phyloP scores from a whole-genome alignment of 2,113 vertebrate species.

The Helogale parvula region DNA sequence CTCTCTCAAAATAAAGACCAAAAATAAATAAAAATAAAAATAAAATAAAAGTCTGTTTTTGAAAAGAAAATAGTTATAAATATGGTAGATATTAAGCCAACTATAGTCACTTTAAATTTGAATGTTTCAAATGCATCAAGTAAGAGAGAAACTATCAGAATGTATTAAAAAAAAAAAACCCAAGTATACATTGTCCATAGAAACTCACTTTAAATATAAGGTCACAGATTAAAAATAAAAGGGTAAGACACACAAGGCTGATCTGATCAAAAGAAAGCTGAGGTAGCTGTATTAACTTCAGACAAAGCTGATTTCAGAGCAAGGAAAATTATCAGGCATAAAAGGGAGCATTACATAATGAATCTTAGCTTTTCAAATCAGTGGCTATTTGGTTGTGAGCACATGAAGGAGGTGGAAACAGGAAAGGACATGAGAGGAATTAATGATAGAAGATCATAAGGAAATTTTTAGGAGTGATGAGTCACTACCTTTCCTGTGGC shows the following conservation, averaged over 20 bases:
- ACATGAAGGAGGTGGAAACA: not conserved
- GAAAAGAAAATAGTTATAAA: not conserved
- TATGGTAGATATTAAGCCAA: not conserved
- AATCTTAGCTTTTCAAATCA: not conserved
- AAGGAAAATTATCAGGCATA: not conserved
- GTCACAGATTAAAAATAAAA: not conserved
- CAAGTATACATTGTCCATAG: not conserved
- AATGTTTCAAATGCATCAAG: not conserved
- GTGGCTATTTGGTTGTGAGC: not conserved
- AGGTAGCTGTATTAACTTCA: not conserved
- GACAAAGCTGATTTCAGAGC: not conserved
- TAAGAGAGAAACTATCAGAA: not conserved
- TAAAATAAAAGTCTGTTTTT: no score
- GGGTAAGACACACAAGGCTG: not conserved
- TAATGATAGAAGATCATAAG: not conserved
- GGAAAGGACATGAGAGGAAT: not conserved
- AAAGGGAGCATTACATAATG: not conserved
- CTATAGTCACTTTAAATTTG: not conserved
- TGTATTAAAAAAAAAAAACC: not conserved
- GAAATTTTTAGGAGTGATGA: not conserved
- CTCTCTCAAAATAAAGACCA: no score
- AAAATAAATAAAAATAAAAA: no score
- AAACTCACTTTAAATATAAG: not conserved
- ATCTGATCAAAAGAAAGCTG: not conserved
- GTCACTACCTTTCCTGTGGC: not conserved